Percentiles rank a stretch among this genome's conserved stretches.
Conservation (phyloP, 2,888 invertebrate genomes). For the Meiosimyza decipiens region DNA sequence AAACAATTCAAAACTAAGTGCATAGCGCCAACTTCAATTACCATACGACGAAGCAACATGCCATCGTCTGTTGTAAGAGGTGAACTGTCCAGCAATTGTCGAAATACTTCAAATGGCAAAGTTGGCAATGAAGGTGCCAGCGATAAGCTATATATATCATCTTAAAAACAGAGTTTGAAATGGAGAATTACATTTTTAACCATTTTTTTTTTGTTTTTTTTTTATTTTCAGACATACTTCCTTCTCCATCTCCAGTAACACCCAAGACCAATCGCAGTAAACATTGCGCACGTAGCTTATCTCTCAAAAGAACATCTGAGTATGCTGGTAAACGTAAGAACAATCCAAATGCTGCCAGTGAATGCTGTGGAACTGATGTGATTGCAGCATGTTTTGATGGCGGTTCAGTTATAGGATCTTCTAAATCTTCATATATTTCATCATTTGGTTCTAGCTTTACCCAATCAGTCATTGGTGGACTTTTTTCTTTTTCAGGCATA, state of each 20-base stretch:
- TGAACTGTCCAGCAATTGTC: slow-evolving; percentile 80
- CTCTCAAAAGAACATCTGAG: slow-evolving; percentile 86
- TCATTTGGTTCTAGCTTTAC: slow-evolving; percentile 71
- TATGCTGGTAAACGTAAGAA: slow-evolving; percentile 91
- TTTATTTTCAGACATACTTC: slow-evolving; percentile 70
- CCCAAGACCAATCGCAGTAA: slow-evolving; percentile 88
- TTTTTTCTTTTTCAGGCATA: slow-evolving; percentile 63
- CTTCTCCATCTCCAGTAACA: slow-evolving; percentile 91
- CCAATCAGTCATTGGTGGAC: slow-evolving; percentile 65
- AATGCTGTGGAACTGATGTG: slow-evolving; percentile 87
- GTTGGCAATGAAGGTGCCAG: slow-evolving; percentile 77
- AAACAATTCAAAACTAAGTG: slow-evolving; percentile 88
- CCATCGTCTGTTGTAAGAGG: slow-evolving; percentile 83
- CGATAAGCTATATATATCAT: slow-evolving; percentile 78
- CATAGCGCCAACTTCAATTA: slow-evolving; percentile 86
- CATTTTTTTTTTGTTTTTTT: too few relatives aligned
- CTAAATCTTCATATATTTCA: slow-evolving; percentile 73
- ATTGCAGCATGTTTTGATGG: slow-evolving; percentile 69
- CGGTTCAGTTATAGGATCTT: slow-evolving; percentile 69
- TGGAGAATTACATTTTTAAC: slow-evolving; percentile 3
- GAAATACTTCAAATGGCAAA: slow-evolving; percentile 68
- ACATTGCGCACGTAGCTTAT: slow-evolving; percentile 86
- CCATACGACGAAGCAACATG: slow-evolving; percentile 78
- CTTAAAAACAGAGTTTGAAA: slow-evolving; percentile 51
- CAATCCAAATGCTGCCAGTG: slow-evolving; percentile 88